Conservation (phyloP, 2,113 vertebrate genomes). For the Hyaena hyaena region DNA sequence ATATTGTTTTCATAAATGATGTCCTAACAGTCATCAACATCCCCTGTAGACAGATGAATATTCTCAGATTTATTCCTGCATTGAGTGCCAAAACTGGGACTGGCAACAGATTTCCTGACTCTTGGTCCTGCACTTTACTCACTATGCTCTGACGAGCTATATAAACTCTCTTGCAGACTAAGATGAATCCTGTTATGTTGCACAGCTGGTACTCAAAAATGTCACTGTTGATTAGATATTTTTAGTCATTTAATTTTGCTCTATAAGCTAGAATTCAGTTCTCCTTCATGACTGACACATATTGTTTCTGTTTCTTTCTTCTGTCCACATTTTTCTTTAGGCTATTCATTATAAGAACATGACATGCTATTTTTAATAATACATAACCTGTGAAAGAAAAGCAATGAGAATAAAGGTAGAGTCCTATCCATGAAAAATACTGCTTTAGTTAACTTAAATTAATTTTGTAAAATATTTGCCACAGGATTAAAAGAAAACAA, state of each 20-base stretch:
- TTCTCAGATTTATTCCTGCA: not conserved
- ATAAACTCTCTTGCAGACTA: slow-evolving; percentile 47
- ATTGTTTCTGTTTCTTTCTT: slow-evolving; percentile 49
- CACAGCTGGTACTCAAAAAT: slow-evolving; percentile 75
- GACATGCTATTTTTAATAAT: slow-evolving; percentile 24
- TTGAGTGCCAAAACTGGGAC: not conserved
- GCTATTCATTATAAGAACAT: slow-evolving; percentile 28
- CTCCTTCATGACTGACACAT: slow-evolving; percentile 37
- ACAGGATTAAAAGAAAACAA: slow-evolving; percentile 10
- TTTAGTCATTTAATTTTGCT: slow-evolving; percentile 77
- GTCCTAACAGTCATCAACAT: not conserved
- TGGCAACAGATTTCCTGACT: slow-evolving; percentile 48
- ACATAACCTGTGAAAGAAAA: slow-evolving; percentile 11
- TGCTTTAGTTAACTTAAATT: slow-evolving; percentile 70
- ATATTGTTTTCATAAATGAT: not conserved
- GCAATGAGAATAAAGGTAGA: not conserved
- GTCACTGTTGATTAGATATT: slow-evolving; percentile 77
- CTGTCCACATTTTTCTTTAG: slow-evolving; percentile 64
- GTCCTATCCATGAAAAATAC: not conserved
- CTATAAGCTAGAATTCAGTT: slow-evolving; percentile 65
- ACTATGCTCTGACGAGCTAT: slow-evolving; percentile 29
- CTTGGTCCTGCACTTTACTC: slow-evolving; percentile 7
- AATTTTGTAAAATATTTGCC: slow-evolving; percentile 48
- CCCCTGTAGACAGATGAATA: not conserved
- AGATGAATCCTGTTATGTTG: slow-evolving; percentile 55